Evolutionary conservation across 2,113 vertebrate species (phyloP).

Genomic region (Stictonetta naevosa): DNA sequence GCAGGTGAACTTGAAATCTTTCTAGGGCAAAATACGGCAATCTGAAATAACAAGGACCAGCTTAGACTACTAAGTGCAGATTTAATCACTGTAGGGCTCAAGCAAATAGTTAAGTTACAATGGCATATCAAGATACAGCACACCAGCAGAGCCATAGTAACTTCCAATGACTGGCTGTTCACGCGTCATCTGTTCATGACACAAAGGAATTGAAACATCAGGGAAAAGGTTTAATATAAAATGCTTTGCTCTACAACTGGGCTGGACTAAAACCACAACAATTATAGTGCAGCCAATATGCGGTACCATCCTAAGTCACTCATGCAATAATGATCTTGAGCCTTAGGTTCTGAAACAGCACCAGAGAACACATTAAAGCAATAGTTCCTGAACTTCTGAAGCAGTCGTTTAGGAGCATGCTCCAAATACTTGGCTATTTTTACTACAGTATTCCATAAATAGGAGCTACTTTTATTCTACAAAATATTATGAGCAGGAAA

Average conservation of each 20-base stretch:
- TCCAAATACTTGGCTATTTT: neutral
- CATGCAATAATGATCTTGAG: neutral
- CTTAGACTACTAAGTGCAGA: neutral
- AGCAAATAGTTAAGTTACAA: neutral
- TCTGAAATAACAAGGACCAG: constrained; percentile 19
- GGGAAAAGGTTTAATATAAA: neutral
- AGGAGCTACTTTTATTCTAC: neutral
- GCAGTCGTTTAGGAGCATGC: neutral
- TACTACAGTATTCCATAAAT: neutral
- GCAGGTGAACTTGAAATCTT: neutral
- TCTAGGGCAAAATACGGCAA: constrained; percentile 48
- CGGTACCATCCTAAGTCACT: neutral
- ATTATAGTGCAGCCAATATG: neutral
- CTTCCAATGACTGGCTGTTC: neutral
- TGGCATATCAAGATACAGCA: neutral
- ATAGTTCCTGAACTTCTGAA: neutral
- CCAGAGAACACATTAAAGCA: neutral
- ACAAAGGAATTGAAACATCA: neutral
- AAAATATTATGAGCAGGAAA: neutral
- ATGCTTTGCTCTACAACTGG: neutral
- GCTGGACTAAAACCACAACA: neutral
- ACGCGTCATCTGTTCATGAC: neutral
- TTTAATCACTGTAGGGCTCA: neutral
- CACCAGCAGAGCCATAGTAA: neutral
- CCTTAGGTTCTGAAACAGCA: neutral